Conservation (phyloP, 2,888 invertebrate species). For the Parnassius mnemosyne region DNA sequence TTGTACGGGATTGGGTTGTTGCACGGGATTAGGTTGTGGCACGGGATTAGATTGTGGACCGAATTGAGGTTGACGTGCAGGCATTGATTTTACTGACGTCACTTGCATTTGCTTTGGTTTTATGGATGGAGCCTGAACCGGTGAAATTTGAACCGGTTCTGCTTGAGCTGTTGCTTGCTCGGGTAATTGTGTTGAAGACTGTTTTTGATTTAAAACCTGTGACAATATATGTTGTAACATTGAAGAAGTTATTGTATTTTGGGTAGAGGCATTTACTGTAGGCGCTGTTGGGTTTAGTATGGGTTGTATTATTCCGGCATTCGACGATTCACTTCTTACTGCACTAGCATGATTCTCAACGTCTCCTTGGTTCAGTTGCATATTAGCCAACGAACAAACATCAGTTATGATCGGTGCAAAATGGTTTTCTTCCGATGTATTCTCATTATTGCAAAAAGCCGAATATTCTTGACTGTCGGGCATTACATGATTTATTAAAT, state of each 20-base stretch:
- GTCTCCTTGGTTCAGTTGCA: background rate
- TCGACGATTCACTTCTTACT: background rate
- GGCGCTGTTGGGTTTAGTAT: background rate
- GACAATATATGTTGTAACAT: no score
- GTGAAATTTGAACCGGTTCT: no score
- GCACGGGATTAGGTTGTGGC: background rate
- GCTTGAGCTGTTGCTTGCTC: no score
- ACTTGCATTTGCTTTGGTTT: background rate
- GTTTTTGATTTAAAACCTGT: no score
- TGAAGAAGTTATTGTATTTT: no score
- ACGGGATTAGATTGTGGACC: background rate
- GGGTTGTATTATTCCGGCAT: background rate
- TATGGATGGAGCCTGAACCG: background rate
- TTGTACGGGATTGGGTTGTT: background rate
- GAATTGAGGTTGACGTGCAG: background rate
- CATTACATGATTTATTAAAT: background rate
- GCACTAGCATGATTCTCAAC: background rate
- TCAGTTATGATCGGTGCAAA: background rate
- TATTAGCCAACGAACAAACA: constrained; percentile 2
- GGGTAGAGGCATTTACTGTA: background rate
- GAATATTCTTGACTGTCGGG: background rate
- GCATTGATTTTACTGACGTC: background rate
- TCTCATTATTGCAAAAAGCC: background rate
- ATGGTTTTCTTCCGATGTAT: background rate
- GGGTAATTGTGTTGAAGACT: no score